A percentile compares a stretch with the other conserved stretches of the same genome.
These are phyloP conservation scores for Aphrophora alni DNA, from an alignment of 2,888 invertebrate species.

Conservation along the genomic window DNA sequence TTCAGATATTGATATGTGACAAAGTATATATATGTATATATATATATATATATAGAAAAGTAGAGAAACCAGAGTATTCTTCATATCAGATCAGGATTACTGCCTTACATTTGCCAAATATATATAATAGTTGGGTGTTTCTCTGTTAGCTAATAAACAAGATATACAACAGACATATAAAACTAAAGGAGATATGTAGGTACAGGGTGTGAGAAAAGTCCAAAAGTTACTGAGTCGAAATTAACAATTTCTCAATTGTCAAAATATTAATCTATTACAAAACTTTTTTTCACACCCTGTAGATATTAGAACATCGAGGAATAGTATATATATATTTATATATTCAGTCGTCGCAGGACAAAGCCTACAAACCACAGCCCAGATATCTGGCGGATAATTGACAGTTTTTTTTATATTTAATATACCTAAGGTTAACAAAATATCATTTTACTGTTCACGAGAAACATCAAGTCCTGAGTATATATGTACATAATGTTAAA, in stretches of 20 bases:
- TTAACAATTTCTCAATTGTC: background rate
- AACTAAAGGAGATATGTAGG: background rate
- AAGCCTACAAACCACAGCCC: background rate
- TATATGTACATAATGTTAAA: background rate
- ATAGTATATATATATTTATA: background rate
- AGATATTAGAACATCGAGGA: background rate
- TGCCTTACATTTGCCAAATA: background rate
- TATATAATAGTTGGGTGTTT: background rate
- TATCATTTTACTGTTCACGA: background rate
- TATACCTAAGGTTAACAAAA: conserved; percentile 1
- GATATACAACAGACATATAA: background rate
- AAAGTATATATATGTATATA: background rate
- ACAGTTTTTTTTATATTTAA: background rate
- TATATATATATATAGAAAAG: conserved; percentile 34
- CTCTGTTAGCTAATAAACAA: background rate
- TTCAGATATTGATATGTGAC: background rate
- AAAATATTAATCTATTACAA: background rate
- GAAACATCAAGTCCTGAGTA: background rate
- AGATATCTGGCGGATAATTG: background rate
- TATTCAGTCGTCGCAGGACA: background rate
- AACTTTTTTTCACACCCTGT: background rate
- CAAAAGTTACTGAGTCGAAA: background rate
- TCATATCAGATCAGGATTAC: background rate
- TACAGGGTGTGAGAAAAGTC: background rate
- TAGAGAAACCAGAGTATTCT: conserved; percentile 34